phyloP scores from a whole-genome alignment of 2,113 vertebrate genomes.

The Labeo rohita region DNA sequence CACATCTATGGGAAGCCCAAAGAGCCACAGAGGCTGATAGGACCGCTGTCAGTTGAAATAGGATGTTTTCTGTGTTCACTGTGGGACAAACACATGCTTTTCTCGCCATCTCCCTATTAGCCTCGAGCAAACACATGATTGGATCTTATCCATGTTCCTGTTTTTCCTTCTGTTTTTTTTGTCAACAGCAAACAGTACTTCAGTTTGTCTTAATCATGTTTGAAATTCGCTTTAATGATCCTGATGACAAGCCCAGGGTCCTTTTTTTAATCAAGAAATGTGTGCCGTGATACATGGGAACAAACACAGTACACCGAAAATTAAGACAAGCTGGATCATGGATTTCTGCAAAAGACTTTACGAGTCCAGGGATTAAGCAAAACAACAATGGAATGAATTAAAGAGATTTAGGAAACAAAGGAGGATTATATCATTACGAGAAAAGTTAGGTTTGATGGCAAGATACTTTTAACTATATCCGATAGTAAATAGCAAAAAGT shows the following conservation, averaged over 20 bases:
- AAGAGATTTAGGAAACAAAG: constrained; percentile 20
- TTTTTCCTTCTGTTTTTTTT: neutral
- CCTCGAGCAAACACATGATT: constrained; percentile 20
- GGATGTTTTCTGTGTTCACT: constrained; percentile 7
- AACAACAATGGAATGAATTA: constrained; percentile 43
- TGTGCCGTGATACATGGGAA: neutral
- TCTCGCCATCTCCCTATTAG: neutral
- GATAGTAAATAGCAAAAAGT: neutral
- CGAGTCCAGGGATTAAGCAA: constrained; percentile 37
- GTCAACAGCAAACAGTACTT: constrained; percentile 16
- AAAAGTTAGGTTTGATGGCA: neutral
- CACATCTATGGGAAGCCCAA: constrained; percentile 53
- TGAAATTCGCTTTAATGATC: neutral
- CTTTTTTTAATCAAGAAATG: neutral
- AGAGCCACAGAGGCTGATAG: constrained; percentile 12
- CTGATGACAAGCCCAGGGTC: neutral
- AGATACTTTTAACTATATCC: neutral
- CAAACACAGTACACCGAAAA: constrained; percentile 3
- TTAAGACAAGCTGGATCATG: constrained; percentile 55
- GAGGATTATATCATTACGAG: neutral
- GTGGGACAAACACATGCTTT: constrained; percentile 31
- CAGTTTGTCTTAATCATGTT: constrained; percentile 8
- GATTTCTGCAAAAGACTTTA: constrained; percentile 9
- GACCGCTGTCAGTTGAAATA: constrained; percentile 13
- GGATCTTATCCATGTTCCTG: constrained; percentile 4